A percentile compares a stretch with the other conserved stretches of the same genome.
Conservation (phyloP, 1,140 invertebrate genomes). For the Zaprionus africanus region DNA sequence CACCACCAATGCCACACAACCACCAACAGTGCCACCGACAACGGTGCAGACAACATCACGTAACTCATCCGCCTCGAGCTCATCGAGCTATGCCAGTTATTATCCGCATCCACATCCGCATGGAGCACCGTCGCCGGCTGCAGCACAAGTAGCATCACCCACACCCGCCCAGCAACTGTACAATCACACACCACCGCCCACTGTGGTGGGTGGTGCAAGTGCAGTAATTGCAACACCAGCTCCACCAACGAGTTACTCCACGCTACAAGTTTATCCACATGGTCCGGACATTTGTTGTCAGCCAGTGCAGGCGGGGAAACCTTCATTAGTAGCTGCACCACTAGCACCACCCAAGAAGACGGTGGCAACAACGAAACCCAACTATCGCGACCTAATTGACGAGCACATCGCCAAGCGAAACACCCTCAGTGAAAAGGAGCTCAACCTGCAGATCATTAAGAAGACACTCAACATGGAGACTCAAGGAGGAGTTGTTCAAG, state of each 20-base stretch:
- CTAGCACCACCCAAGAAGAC: conserved; percentile 36
- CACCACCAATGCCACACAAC: neutral
- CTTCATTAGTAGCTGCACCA: conserved; percentile 13
- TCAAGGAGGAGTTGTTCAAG: conserved; percentile 7
- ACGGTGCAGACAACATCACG: neutral
- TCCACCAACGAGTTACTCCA: conserved; percentile 55
- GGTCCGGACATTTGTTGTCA: conserved; percentile 70
- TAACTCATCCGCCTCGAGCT: conserved; percentile 3
- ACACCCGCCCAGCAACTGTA: conserved; percentile 53
- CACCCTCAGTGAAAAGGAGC: conserved; percentile 75
- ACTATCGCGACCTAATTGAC: conserved; percentile 76
- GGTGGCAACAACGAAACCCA: conserved; percentile 57
- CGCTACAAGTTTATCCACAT: conserved; percentile 68
- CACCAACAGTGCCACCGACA: neutral
- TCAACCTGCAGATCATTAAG: conserved; percentile 81
- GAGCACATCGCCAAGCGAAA: conserved; percentile 66
- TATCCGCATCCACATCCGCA: conserved; percentile 48
- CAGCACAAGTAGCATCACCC: conserved; percentile 69
- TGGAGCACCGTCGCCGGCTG: conserved; percentile 68
- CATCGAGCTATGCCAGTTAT: conserved; percentile 33
- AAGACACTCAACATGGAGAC: conserved; percentile 75
- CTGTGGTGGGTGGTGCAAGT: neutral
- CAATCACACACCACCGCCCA: conserved; percentile 39
- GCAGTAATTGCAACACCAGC: conserved; percentile 4
- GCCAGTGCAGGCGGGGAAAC: conserved; percentile 7